phyloP scores from a whole-genome alignment of 92 coral and sea anemone genomes.

The Umimayanthus kanabou region DNA sequence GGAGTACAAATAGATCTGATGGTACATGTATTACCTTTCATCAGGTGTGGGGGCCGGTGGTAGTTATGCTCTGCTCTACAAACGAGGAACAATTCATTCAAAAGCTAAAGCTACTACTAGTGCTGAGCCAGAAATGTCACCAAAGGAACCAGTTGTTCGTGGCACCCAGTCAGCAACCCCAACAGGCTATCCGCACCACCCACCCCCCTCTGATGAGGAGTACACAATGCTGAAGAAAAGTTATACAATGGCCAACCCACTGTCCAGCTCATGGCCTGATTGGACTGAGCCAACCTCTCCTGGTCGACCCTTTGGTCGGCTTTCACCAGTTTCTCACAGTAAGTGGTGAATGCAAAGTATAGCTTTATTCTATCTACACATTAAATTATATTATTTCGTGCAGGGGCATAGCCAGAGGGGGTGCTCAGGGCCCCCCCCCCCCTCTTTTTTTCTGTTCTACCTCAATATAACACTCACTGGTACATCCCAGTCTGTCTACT shows the following conservation, averaged over 20 bases:
- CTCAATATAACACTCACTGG: too few species aligned
- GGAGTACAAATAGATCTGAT: neutral
- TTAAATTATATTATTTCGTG: too few species aligned
- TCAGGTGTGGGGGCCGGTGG: slow-evolving; percentile 62
- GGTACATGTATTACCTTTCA: neutral
- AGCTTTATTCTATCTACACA: neutral
- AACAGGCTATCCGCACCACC: slow-evolving; percentile 62
- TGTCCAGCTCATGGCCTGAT: slow-evolving; percentile 91
- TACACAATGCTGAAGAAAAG: slow-evolving; percentile 50
- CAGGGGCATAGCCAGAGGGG: too few species aligned
- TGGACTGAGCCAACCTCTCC: slow-evolving; percentile 76
- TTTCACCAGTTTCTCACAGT: slow-evolving; percentile 88
- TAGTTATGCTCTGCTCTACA: slow-evolving; percentile 83
- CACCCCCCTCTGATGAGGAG: slow-evolving; percentile 71
- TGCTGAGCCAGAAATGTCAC: slow-evolving; percentile 77
- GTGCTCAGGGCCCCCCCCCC: too few species aligned
- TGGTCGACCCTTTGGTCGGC: slow-evolving; percentile 78
- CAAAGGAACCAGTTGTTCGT: slow-evolving; percentile 64
- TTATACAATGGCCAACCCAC: slow-evolving; percentile 59
- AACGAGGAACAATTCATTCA: slow-evolving; percentile 76
- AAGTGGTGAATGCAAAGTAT: slow-evolving; percentile 20
- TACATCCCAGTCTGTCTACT: too few species aligned
- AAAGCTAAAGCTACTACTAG: slow-evolving; percentile 80
- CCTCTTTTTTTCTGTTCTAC: too few species aligned
- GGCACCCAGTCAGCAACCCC: slow-evolving; percentile 84